Base-by-base conservation (phyloP, 2,113 vertebrate genomes). In the Oplegnathus fasciatus region DNA sequence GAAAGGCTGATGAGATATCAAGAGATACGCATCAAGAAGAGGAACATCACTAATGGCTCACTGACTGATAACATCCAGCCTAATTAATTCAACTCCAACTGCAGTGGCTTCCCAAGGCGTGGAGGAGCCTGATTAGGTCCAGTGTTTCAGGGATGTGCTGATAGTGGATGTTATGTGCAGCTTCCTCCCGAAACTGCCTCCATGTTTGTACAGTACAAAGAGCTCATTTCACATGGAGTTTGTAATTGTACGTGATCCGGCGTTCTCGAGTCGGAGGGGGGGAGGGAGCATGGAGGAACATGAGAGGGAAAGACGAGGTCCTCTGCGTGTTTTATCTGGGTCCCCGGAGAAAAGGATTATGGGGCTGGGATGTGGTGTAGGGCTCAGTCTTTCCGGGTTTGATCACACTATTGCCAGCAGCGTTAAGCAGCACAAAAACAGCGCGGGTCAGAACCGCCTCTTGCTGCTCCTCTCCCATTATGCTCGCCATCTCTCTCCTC, bases 21-120 rank as follows among this genome's bases (percentile, higher is more conserved):
- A 62, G 88, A 92, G 91, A 93, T 94, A 92, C 37, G 77, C 86
- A 94, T 94, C 92, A 67, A 87, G 89, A 83, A 87, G 80, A 90
- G 88, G 93, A 94, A 94, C 94, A 93, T 94, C 89, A 93, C 92
- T 92, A 94, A 94, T 93, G 93, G 90, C 90, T 94, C 87, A 58
- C 89, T 86, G 91, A 88, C 92, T 93, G 93, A 94, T 93, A 94
- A 93, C 93, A 94, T 94, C 94, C 91, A 90, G 89, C 88, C 85
- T 94, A 93, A 93, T 94, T 93, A 93, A 93, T 93, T 94, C 90
- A 91, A 79, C 92, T 93, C 84, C 86, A 90, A 71, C 90, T 90
- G 90, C 86, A 91, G 79, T 83, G 75, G 87, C 87, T 92, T 92
- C 92, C 88, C 80, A 90, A 89, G 86, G 88, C 84, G 61, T 79